Evolutionary conservation across 64 coral and sea anemone species (phyloP), one percentile per base, ranked within the genome.

Genomic region (Platygyra sinensis): DNA sequence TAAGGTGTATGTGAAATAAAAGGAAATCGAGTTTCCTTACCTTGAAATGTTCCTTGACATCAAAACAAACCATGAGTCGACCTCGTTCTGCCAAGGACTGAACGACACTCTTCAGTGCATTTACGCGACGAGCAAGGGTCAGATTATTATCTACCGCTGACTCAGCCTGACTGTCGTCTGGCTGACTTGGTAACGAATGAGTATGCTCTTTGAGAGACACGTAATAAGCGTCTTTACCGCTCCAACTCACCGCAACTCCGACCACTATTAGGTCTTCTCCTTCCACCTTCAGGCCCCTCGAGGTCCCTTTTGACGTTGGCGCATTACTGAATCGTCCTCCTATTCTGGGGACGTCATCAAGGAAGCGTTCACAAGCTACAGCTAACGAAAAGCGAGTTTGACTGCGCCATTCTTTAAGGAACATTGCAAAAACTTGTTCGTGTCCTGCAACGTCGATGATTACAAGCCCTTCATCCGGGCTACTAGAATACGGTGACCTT

Each of bases 241-340:
- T 86, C 97, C 97, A 99, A 52, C 94, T 93, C 54, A 95, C 91
- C 16, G 97, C 93, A 61, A 96, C 27, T 30, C 97, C 97, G 2
- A 96, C 94, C 24, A 99, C 62, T 2, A 62, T 59, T 27, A 90
- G 82, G 83, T 91, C 94, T 24, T 92, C 90, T 24, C 80, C 97
- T 38, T 90, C 97, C 62, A 99, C 76, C 20, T 54, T 79, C 22
- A 99, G 78, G 5, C 88, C 81, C 13, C 77, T 69, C 15, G 33
- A 67, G 20, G 29, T 15, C 27, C 61, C 77, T 74, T 73, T 49
- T 1, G 51, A 79, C 0, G 60, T 51, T 38, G 63, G 63, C 10
- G 57, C 65, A 10, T 91, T 95, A n/a, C 86, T 91, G 67, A 91
- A 95, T 76, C 83, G 89, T 2, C 77, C 83, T 52, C 93, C 93